These are phyloP conservation scores for Vulpes vulpes DNA, from an alignment of 2,113 vertebrate genomes.

Conservation along the genomic window DNA sequence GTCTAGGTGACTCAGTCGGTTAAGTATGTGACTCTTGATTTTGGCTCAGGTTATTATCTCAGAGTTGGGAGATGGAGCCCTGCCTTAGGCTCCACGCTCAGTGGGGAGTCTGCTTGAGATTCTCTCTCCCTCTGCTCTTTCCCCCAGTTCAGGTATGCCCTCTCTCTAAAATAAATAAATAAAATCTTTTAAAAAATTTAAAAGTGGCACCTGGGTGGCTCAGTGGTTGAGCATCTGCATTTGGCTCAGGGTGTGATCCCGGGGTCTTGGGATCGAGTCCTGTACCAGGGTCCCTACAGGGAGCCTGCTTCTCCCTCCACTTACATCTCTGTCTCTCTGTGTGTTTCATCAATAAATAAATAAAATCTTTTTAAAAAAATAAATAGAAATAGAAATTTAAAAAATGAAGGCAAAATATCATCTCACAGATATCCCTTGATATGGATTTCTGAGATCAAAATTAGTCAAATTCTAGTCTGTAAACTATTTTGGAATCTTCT, in stretches of 20 bases:
- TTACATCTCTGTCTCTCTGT: too few species aligned
- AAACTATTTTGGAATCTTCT: neutral
- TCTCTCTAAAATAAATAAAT: too few species aligned
- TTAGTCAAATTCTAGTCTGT: neutral
- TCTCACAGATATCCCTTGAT: neutral
- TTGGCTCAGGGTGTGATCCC: neutral
- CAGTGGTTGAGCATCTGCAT: neutral
- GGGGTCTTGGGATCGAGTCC: neutral
- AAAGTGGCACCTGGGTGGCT: too few species aligned
- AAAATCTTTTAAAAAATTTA: too few species aligned
- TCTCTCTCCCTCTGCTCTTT: too few species aligned
- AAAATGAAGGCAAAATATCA: neutral
- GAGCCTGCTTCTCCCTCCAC: neutral
- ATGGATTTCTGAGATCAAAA: slow-evolving; percentile 1
- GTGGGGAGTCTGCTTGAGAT: too few species aligned
- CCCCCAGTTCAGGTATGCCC: too few species aligned
- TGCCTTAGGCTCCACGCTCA: too few species aligned
- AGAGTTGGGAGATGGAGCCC: too few species aligned
- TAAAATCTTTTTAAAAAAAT: neutral
- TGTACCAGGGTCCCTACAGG: neutral
- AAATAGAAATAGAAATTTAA: neutral
- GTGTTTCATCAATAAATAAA: neutral
- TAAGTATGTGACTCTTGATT: too few species aligned
- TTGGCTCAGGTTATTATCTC: too few species aligned
- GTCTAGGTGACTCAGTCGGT: neutral